Evolutionary conservation across 1,140 invertebrate species (phyloP).

Genomic region (Marisa cornuarietis): DNA sequence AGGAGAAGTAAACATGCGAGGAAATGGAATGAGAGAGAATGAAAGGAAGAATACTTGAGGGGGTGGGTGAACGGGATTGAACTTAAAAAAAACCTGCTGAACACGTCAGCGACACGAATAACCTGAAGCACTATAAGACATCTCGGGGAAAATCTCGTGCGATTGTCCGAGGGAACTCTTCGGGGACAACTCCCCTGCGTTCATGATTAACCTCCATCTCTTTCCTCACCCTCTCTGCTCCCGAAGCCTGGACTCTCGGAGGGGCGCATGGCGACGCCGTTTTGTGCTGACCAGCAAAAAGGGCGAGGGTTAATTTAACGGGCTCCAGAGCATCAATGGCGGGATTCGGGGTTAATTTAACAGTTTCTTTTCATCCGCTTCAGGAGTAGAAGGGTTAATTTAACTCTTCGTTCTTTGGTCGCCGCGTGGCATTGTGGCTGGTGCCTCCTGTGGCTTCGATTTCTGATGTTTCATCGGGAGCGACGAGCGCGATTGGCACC

Average conservation of each 20-base stretch:
- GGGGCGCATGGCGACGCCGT: background rate
- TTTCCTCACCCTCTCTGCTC: background rate
- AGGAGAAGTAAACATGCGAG: background rate
- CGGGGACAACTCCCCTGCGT: background rate
- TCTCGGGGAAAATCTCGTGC: background rate
- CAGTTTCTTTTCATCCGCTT: constrained; percentile 27
- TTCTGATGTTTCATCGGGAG: constrained; percentile 23
- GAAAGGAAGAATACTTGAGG: background rate
- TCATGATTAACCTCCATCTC: background rate
- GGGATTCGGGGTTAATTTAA: constrained; percentile 25
- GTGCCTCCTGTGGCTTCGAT: constrained; percentile 11
- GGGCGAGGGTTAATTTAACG: constrained; percentile 26
- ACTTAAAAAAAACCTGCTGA: background rate
- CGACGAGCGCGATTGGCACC: too few relatives aligned
- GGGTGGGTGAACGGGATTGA: background rate
- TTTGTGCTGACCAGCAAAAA: constrained; percentile 10
- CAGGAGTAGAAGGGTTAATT: constrained; percentile 20
- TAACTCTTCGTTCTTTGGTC: background rate
- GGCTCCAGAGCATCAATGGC: constrained; percentile 9
- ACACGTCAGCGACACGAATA: background rate
- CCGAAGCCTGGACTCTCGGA: too few relatives aligned
- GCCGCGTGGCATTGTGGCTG: too few relatives aligned
- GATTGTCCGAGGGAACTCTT: background rate
- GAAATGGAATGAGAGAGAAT: constrained; percentile 1
- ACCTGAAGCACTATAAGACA: background rate